Percentiles rank a stretch among this genome's conserved stretches.
phyloP scores from a whole-genome alignment of 2,888 invertebrate species.

The Halictus ligatus region DNA sequence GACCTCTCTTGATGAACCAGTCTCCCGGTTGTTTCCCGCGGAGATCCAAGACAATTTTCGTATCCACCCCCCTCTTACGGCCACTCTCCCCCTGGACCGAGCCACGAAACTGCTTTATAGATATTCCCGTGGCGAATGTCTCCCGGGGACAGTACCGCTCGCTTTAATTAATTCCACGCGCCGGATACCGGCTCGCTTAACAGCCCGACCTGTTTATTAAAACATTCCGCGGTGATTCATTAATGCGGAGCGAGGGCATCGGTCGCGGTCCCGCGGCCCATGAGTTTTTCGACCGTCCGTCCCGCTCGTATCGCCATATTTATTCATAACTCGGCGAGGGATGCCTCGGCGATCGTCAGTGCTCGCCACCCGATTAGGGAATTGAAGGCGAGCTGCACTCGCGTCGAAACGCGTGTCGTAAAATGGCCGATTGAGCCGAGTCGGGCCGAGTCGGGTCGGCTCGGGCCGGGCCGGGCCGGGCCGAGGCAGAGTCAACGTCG shows the following conservation, averaged over 20 bases:
- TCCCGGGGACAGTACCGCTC: conserved; percentile 61
- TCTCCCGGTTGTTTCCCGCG: conserved; percentile 35
- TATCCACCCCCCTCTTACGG: no score
- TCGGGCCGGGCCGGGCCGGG: not conserved
- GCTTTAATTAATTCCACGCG: conserved; percentile 66
- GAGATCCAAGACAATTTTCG: conserved; percentile 66
- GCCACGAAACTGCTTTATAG: conserved; percentile 60
- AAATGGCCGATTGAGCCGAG: conserved; percentile 49
- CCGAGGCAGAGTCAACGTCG: conserved; percentile 29
- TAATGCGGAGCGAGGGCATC: conserved; percentile 1
- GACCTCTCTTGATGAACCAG: conserved; percentile 53
- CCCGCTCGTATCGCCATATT: conserved; percentile 34
- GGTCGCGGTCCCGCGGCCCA: not conserved
- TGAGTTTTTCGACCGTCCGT: not conserved
- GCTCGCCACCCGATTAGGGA: conserved; percentile 35
- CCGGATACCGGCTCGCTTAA: not conserved
- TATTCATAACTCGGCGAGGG: conserved; percentile 39
- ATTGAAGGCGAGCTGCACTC: conserved; percentile 57
- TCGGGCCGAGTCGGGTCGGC: not conserved
- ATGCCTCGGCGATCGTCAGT: not conserved
- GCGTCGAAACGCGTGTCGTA: conserved; percentile 54
- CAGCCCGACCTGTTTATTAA: conserved; percentile 12
- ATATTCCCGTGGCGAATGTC: conserved; percentile 43
- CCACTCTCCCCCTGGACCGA: not conserved
- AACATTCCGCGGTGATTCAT: conserved; percentile 8